These are phyloP conservation scores for Xenopus laevis DNA, from an alignment of 2,113 vertebrate species.

Conservation along the genomic window DNA sequence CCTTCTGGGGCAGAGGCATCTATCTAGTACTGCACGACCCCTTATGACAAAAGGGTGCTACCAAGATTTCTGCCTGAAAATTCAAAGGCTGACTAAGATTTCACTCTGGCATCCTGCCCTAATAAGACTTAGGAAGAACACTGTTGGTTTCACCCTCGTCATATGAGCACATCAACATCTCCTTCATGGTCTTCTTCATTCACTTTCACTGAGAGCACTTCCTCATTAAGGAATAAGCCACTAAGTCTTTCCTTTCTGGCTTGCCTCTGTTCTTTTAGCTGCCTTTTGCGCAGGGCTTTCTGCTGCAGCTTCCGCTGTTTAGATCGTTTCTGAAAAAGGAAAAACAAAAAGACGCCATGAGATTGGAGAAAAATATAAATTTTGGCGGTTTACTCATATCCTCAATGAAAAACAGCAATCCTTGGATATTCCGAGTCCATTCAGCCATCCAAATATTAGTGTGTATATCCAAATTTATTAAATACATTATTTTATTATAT, in stretches of 20 bases:
- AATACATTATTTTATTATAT: too few relatives aligned
- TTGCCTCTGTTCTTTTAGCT: conserved; percentile 95
- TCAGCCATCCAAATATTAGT: too few relatives aligned
- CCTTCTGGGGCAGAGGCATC: too few relatives aligned
- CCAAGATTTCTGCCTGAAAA: background rate
- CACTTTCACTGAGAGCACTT: conserved; percentile 90
- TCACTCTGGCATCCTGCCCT: background rate
- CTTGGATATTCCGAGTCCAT: too few relatives aligned
- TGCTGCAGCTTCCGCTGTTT: conserved; percentile 96
- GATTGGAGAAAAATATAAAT: too few relatives aligned
- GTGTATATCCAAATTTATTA: too few relatives aligned
- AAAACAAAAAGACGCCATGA: background rate
- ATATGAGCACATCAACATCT: conserved; percentile 96
- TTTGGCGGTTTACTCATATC: too few relatives aligned
- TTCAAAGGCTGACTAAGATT: background rate
- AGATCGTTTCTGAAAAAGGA: conserved; percentile 82
- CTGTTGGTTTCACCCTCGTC: conserved; percentile 78
- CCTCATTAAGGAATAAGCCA: conserved; percentile 96
- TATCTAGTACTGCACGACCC: too few relatives aligned
- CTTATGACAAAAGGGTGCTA: background rate
- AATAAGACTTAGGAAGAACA: conserved; percentile 80
- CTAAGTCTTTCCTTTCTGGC: conserved; percentile 94
- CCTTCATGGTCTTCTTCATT: conserved; percentile 86
- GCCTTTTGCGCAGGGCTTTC: conserved; percentile 94
- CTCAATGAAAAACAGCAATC: too few relatives aligned